Evolutionary conservation across 1,140 invertebrate genomes (phyloP).

Genomic region (Halesus radiatus): DNA sequence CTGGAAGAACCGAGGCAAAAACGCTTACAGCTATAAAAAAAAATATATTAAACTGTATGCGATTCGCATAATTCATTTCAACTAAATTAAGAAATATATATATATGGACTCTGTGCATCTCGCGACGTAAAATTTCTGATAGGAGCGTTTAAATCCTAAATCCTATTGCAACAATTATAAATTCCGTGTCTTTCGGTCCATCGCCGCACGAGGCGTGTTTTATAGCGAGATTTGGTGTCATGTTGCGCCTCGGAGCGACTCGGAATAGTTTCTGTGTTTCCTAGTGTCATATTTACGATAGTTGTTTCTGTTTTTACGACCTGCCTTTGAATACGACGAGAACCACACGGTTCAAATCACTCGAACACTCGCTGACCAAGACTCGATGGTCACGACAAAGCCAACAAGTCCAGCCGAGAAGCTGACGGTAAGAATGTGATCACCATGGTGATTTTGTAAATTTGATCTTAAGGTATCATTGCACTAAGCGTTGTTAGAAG

Average conservation of each 20-base stretch:
- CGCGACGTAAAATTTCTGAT: no score
- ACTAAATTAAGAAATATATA: no score
- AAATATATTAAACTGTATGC: no score
- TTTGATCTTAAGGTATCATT: not conserved
- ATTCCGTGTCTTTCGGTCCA: no score
- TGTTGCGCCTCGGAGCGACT: constrained; percentile 6
- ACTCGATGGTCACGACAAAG: not conserved
- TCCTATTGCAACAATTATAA: no score
- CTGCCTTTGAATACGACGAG: constrained; percentile 15
- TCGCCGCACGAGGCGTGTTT: not conserved
- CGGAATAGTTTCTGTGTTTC: constrained; percentile 29
- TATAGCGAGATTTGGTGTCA: constrained; percentile 12
- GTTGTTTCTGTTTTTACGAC: constrained; percentile 43
- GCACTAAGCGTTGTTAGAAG: not conserved
- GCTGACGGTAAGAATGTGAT: not conserved
- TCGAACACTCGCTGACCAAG: not conserved
- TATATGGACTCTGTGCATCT: no score
- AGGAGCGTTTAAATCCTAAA: no score
- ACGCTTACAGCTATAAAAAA: no score
- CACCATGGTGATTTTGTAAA: not conserved
- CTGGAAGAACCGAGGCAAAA: no score
- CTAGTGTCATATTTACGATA: constrained; percentile 46
- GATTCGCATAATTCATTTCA: no score
- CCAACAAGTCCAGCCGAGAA: no score
- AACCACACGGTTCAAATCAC: constrained; percentile 19